Base-by-base conservation (phyloP, 2,113 vertebrate species). In the Tragelaphus buxtoni region DNA sequence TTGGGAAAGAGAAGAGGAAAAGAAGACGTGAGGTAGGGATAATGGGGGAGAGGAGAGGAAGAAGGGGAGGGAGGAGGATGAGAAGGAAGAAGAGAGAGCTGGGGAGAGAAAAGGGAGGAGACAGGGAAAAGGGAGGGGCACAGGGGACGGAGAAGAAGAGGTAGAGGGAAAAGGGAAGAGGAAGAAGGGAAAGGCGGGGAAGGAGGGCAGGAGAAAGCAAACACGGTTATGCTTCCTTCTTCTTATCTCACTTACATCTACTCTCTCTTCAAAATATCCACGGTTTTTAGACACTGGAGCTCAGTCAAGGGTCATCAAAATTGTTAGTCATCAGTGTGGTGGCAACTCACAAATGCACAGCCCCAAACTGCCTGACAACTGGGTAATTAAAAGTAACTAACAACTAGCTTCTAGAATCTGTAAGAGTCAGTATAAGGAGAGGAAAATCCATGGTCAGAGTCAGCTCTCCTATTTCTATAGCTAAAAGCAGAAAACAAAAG, bases 201-300 rank as follows among this genome's bases (percentile, higher is more conserved):
- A 80, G 26, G 47, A 80, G 6, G n/a, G 47, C 24, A 92, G 42
- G 77, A 96, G 61, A 79, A 88, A 72, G 4, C 16, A 55, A 53
- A 0, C 26, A 63, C 28, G 1, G 30, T 55, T 45, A 65, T 32
- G 24, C 42, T 95, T 96, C 84, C 53, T n/a, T 94, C 28, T 79
- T 88, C 47, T 92, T 28, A 11, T 60, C 60, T 8, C 42, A 74
- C 42, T 56, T 82, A 45, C 49, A 76, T 55, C 74, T 77, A n/a
- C 51, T 93, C 39, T 95, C 24, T 96, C 58, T 94, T 96, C 32
- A 96, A 84, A 97, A 85, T 9, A 93, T 35, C 45, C 32, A 87
- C 16, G 2, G 53, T 26, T 90, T 94, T 80, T 74, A 96, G 58
- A 56, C 26, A 90, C 28, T 47, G 35, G 55, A 39, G 51, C n/a